Conservation (phyloP, 2,113 vertebrate genomes). For the Syngnathoides biaculeatus region DNA sequence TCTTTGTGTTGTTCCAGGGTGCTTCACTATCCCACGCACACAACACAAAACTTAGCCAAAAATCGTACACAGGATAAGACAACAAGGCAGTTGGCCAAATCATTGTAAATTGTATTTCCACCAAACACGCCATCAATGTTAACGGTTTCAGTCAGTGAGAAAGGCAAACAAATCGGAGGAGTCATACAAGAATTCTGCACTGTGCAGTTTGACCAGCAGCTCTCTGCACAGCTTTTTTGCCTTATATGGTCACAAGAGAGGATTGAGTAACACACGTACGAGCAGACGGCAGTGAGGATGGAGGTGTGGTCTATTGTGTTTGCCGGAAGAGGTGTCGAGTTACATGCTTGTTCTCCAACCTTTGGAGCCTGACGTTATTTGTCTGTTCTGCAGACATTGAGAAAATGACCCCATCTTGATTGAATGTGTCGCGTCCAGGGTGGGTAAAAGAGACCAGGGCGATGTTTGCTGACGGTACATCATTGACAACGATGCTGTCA, state of each 20-base stretch:
- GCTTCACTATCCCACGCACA: neutral
- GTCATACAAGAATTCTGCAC: slow-evolving; percentile 41
- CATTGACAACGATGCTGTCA: slow-evolving; percentile 22
- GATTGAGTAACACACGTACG: slow-evolving; percentile 54
- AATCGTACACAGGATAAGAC: slow-evolving; percentile 9
- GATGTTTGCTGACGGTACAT: slow-evolving; percentile 7
- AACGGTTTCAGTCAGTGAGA: slow-evolving; percentile 26
- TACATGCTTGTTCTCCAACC: slow-evolving; percentile 53
- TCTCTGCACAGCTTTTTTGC: slow-evolving; percentile 58
- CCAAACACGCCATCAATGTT: slow-evolving; percentile 41
- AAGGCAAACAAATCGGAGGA: slow-evolving; percentile 16
- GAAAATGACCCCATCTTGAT: slow-evolving; percentile 16
- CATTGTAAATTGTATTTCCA: slow-evolving; percentile 13
- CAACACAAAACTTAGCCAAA: slow-evolving; percentile 2
- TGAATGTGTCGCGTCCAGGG: neutral
- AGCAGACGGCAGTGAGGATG: slow-evolving; percentile 34
- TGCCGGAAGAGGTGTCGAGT: slow-evolving; percentile 71
- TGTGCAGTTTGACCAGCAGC: slow-evolving; percentile 48
- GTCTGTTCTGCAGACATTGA: slow-evolving; percentile 22
- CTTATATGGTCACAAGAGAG: slow-evolving; percentile 77
- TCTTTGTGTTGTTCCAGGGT: slow-evolving; percentile 21
- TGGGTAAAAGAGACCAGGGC: neutral
- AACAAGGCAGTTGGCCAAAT: slow-evolving; percentile 20
- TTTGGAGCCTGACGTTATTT: slow-evolving; percentile 52
- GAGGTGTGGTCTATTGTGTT: slow-evolving; percentile 76